Evolutionary conservation across 2,888 invertebrate genomes (phyloP), one percentile per base, ranked within the genome.

Genomic region (Perithous albicinctus): DNA sequence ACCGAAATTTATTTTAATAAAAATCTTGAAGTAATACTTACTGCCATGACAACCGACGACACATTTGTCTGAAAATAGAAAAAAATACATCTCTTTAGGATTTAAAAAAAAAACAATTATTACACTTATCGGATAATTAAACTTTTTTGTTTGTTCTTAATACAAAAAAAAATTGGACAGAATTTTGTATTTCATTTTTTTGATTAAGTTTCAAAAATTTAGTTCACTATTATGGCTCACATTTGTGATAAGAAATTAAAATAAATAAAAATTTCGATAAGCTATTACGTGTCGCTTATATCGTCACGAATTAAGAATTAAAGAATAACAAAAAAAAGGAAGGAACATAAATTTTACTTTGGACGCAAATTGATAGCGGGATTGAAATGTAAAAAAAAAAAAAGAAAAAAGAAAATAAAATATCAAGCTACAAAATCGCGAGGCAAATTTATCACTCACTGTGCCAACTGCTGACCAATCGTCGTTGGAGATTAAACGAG

Each of bases 1-100:
- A n/a, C n/a, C n/a, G n/a, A n/a, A n/a, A n/a, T n/a, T n/a, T n/a
- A n/a, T n/a, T n/a, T n/a, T n/a, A n/a, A n/a, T n/a, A n/a, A n/a
- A n/a, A n/a, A n/a, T n/a, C n/a, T n/a, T n/a, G n/a, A 67, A 75
- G n/a, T 12, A 32, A 80, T 84, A 93, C 93, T 93, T 88, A 94
- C 93, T 90, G 90, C 94, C 94, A 90, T 92, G 93, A 85, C 94
- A 94, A 86, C 94, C 94, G 46, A 91, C 89, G 78, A 91, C 90
- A 87, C 94, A 94, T 90, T 92, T 90, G 83, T 92, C 94, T 94
- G 93, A 75, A 93, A 93, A 83, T 85, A 69, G 77, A 69, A 84
- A 83, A 63, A 84, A 78, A 67, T n/a, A 78, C 23, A 64, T 32
- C 6, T 32, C 32, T 32, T 32, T 29, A 35, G 5, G 32, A 32